Percentiles rank a stretch among this genome's conserved stretches.
Evolutionary conservation across 2,888 invertebrate genomes (phyloP).

Genomic region (Hirtodrosophila alboralis): DNA sequence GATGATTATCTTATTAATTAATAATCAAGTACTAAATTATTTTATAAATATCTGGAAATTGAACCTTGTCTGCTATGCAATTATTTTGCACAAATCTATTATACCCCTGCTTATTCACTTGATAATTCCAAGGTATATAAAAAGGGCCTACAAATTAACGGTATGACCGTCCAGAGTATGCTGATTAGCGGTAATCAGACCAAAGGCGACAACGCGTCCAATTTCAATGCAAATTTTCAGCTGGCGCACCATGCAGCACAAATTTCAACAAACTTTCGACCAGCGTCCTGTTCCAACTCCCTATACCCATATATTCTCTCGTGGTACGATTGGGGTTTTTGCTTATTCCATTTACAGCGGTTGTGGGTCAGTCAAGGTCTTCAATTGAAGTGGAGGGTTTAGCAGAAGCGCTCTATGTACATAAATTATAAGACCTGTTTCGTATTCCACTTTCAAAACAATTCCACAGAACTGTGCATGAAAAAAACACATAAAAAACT

Average conservation of each 20-base stretch:
- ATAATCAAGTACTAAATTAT: too few relatives aligned
- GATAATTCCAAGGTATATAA: not conserved
- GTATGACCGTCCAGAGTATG: constrained; percentile 20
- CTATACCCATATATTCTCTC: not conserved
- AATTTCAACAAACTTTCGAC: constrained; percentile 19
- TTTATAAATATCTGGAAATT: too few relatives aligned
- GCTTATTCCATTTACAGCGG: constrained; percentile 12
- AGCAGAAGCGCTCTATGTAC: too few relatives aligned
- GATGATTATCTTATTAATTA: too few relatives aligned
- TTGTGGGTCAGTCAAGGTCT: constrained; percentile 4
- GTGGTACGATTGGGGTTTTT: not conserved
- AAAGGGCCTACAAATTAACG: constrained; percentile 51
- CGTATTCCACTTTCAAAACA: too few relatives aligned
- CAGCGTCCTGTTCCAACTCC: not conserved
- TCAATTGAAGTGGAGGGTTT: too few relatives aligned
- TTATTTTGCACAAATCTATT: too few relatives aligned
- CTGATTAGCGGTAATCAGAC: constrained; percentile 66
- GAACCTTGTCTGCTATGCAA: too few relatives aligned
- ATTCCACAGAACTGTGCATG: too few relatives aligned
- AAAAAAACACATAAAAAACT: too few relatives aligned
- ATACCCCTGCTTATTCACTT: too few relatives aligned
- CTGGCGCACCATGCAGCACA: constrained; percentile 28
- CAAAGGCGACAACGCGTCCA: constrained; percentile 38
- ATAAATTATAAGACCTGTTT: too few relatives aligned
- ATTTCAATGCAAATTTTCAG: constrained; percentile 69